Evolutionary conservation across 2,797 vertebrate genomes (phyloP), one percentile per base, ranked within the genome.

Genomic region (Meda fulgida): DNA sequence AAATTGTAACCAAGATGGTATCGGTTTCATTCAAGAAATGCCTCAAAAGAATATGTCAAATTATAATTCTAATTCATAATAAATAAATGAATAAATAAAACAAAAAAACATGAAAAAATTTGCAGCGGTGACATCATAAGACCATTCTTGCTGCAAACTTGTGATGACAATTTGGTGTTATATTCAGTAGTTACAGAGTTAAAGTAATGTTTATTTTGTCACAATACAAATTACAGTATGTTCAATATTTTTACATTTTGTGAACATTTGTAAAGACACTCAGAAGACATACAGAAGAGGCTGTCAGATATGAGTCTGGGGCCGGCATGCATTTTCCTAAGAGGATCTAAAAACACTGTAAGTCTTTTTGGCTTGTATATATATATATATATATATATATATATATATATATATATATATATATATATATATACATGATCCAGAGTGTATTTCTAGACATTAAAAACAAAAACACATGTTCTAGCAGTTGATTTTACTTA

Each of bases 261-360:
- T 48, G 4, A 46, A 34, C 3, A 38, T 9, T 36, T 43, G 46
- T 34, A n/a, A 11, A 70, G 51, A 70, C 7, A 11, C 6, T 6
- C 40, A 66, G 46, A 77, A 29, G n/a, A 5, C 29, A 1, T 21
- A 36, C 29, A 67, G 9, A 84, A 55, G 31, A 78, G 48, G 48
- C 63, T 76, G 31, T 65, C 69, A 55, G 55, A 80, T 34, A 69
- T 94, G 93, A 92, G 89, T 88, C 55, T 92, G 14, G 93, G 94
- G 83, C 93, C 94, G 81, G 92, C 95, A 5, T 95, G 94, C 87
- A 95, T 95, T 88, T 95, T 95, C 89, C 93, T 95, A 60, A 91
- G 87, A 89, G 93, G 93, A 80, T 93, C 90, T 71, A 90, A 93
- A 23, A 92, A 69, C 43, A 90, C 89, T 63, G 95, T 95, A 91